phyloP scores from a whole-genome alignment of 35 echinoderm and acorn worm species.

The Amphiura filiformis region DNA sequence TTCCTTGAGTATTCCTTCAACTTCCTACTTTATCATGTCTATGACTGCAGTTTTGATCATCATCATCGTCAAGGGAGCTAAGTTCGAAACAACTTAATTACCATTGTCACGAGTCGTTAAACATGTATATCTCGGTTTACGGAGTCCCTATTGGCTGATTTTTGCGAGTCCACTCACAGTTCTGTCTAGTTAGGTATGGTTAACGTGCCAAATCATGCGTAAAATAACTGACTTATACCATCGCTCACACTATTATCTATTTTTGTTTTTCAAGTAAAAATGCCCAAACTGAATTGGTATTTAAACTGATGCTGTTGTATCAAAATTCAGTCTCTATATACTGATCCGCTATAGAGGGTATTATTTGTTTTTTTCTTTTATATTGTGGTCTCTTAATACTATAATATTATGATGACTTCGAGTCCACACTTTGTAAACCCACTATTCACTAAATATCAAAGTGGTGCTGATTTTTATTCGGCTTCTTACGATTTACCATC shows the following conservation, averaged over 20 bases:
- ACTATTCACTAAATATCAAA: not conserved
- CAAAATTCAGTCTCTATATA: not conserved
- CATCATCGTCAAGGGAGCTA: not conserved
- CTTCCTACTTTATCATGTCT: too few relatives aligned
- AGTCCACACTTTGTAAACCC: conserved; percentile 2
- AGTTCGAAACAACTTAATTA: not conserved
- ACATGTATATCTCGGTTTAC: not conserved
- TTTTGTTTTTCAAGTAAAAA: not conserved
- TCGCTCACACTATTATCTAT: not conserved
- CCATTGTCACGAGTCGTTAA: not conserved
- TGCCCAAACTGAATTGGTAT: not conserved
- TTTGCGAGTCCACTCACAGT: not conserved
- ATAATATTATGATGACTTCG: not conserved
- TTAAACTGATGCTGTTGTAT: not conserved
- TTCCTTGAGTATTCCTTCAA: too few relatives aligned
- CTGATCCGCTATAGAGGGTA: not conserved
- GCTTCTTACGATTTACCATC: not conserved
- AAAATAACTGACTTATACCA: not conserved
- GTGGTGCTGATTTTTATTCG: not conserved
- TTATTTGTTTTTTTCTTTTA: not conserved
- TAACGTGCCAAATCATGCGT: not conserved
- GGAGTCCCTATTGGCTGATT: not conserved
- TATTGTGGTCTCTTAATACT: not conserved
- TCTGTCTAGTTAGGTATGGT: not conserved
- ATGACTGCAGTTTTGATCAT: not conserved